Base-by-base conservation (phyloP, 2,797 vertebrate species). In the Pseudochaenichthys georgianus region DNA sequence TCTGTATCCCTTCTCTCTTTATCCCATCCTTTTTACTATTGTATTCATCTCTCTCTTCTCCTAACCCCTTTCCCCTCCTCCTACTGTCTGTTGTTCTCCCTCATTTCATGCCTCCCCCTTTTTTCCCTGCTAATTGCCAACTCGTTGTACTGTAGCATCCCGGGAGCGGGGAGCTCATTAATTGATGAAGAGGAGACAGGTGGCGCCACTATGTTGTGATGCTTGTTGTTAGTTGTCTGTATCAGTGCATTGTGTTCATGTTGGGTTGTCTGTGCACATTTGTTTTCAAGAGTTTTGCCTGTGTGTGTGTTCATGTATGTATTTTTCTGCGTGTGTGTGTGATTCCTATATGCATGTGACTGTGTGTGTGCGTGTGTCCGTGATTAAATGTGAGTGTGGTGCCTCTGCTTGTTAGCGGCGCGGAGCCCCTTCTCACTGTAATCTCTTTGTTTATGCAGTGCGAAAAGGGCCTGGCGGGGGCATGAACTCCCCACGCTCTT, bases 161-260 rank as follows among this genome's bases (percentile, higher is more conserved):
- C 81, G 51, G 87, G 87, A 88, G 87, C 87, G 47, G 68, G 85
- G 87, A 84, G 83, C 92, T 93, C 91, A 91, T 91, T 93, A 93
- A 93, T 91, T 89, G 86, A 80, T 91, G 82, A 89, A 89, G 87
- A 87, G 90, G 90, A 94, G 92, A 92, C 91, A 93, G 92, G 92
- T 96, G 96, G 95, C 80, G 88, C 96, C 95, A 93, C 95, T 92
- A 92, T 96, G 90, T 95, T 95, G 94, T 96, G 95, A 94, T 97
- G 96, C 96, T 95, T 93, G 95, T 95, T 93, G 93, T 96, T 95
- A 95, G 95, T 92, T 89, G 84, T 89, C 75, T 85, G 80, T 73
- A 77, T 90, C 67, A 64, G 23, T 80, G 82, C 81, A 80, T 89
- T 90, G 80, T 87, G 79, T 79, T 87, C 52, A 59, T 76, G 59